A percentile compares a stretch with the other conserved stretches of the same genome.
These are phyloP conservation scores for Hippopotamyrus pictus DNA, from an alignment of 2,797 vertebrate species.

Conservation along the genomic window DNA sequence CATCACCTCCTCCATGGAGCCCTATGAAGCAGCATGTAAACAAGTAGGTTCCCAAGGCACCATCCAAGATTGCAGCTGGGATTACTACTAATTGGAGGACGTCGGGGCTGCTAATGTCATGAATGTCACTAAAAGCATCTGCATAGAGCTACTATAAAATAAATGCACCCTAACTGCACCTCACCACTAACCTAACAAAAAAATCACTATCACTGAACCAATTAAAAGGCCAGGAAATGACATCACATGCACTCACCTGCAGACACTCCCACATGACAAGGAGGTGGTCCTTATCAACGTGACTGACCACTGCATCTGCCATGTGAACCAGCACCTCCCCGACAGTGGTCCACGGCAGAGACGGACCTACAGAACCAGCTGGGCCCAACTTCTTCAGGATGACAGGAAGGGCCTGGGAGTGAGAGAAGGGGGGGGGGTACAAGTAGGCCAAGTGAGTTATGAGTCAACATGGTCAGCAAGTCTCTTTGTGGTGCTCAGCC, in stretches of 20 bases:
- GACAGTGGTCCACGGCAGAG: slow-evolving; percentile 72
- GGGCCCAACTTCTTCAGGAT: slow-evolving; percentile 80
- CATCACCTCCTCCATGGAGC: slow-evolving; percentile 59
- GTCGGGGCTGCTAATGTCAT: not conserved
- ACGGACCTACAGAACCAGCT: slow-evolving; percentile 52
- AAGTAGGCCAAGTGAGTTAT: not conserved
- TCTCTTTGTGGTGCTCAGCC: no score
- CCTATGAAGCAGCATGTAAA: slow-evolving; percentile 46
- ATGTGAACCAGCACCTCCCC: slow-evolving; percentile 76
- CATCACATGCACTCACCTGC: slow-evolving; percentile 57
- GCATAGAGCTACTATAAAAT: not conserved
- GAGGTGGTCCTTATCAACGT: slow-evolving; percentile 76
- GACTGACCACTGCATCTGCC: slow-evolving; percentile 65
- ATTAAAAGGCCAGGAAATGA: not conserved
- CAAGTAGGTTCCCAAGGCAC: not conserved
- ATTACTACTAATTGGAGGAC: not conserved
- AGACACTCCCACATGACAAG: slow-evolving; percentile 76
- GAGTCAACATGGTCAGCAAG: not conserved
- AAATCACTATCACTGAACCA: not conserved
- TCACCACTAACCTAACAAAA: not conserved
- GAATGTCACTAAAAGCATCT: not conserved
- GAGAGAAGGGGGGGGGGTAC: not conserved
- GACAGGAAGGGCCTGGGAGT: slow-evolving; percentile 66
- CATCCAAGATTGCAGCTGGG: not conserved
- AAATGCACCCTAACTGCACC: not conserved